Evolutionary conservation across 2,113 vertebrate genomes (phyloP), one percentile per base, ranked within the genome.

Genomic region (Elachura formosa): DNA sequence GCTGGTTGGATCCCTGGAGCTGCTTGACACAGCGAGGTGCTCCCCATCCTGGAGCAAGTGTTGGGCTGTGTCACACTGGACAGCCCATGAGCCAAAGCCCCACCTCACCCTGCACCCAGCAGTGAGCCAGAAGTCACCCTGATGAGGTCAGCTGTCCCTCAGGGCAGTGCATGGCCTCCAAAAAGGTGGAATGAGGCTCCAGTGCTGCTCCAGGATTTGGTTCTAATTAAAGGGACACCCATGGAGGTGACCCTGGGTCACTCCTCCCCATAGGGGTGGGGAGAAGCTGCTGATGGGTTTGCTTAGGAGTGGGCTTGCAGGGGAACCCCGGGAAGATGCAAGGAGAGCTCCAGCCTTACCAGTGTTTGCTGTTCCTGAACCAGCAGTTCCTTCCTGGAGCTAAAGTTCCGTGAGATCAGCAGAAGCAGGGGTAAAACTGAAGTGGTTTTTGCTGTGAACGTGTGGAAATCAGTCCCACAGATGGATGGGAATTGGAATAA

Each of bases 71-170:
- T 41, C 48, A 18, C 0, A 0, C 51, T 55, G 71, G 40, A 23
- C 33, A 17, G 22, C 34, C 49, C 4, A 0, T 5, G 31, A 41
- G 31, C 25, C 6, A 33, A 24, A n/a, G n/a, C 5, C 6, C 28
- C 55, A 17, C 36, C 1, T 52, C 45, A 5, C 41, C 51, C n/a
- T 23, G 71, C 9, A 29, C 8, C 54, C 78, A 49, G 61, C 54
- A 34, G 0, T 6, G 33, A 61, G 49, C 63, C 38, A 34, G 66
- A 48, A 55, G n/a, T n/a, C 0, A 0, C 45, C n/a, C 38, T 40
- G 89, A 2, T 29, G 1, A 36, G 33, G 26, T 64, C 91, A 68
- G 61, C 64, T 38, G 8, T 9, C 43, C 0, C 0, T 9, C 69
- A 43, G 73, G 43, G 62, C 68, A 55, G 36, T 6, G 74, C 6